Evolutionary conservation across 92 coral and sea anemone genomes (phyloP).

Genomic region (Ricordea florida): DNA sequence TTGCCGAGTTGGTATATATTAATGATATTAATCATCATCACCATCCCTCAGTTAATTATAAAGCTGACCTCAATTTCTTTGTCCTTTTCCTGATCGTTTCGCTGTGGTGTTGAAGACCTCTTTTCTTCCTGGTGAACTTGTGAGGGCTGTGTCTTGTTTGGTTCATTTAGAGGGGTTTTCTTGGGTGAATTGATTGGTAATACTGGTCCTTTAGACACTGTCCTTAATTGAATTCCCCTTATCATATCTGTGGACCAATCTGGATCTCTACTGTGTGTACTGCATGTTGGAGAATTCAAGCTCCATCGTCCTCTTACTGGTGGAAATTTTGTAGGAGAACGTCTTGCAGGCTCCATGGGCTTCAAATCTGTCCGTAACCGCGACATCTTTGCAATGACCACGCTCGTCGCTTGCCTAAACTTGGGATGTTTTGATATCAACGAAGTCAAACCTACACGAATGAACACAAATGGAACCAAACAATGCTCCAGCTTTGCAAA

Average conservation of each 20-base stretch:
- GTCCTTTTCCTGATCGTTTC: constrained; percentile 30
- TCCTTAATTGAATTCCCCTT: constrained; percentile 57
- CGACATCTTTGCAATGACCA: constrained; percentile 41
- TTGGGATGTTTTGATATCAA: too few relatives aligned
- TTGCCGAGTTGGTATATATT: too few relatives aligned
- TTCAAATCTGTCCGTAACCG: constrained; percentile 76
- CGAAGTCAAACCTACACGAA: too few relatives aligned
- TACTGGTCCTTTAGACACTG: constrained; percentile 22
- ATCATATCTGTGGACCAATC: constrained; percentile 77
- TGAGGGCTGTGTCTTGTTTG: not conserved
- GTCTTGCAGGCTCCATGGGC: constrained; percentile 51
- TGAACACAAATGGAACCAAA: too few relatives aligned
- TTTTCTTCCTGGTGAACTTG: constrained; percentile 24
- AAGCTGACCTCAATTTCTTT: constrained; percentile 69
- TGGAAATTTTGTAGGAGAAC: constrained; percentile 67
- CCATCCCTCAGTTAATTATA: too few relatives aligned
- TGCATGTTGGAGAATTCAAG: constrained; percentile 19
- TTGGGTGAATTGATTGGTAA: not conserved
- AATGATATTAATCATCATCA: too few relatives aligned
- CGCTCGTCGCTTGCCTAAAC: not conserved
- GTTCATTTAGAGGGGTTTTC: constrained; percentile 8
- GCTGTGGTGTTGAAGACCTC: not conserved
- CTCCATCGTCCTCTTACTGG: constrained; percentile 65
- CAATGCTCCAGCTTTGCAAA: too few relatives aligned
- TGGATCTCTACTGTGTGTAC: constrained; percentile 36